Evolutionary conservation across 2,888 invertebrate species (phyloP), one percentile per base, ranked within the genome.

Genomic region (Ptilodon capucinus): DNA sequence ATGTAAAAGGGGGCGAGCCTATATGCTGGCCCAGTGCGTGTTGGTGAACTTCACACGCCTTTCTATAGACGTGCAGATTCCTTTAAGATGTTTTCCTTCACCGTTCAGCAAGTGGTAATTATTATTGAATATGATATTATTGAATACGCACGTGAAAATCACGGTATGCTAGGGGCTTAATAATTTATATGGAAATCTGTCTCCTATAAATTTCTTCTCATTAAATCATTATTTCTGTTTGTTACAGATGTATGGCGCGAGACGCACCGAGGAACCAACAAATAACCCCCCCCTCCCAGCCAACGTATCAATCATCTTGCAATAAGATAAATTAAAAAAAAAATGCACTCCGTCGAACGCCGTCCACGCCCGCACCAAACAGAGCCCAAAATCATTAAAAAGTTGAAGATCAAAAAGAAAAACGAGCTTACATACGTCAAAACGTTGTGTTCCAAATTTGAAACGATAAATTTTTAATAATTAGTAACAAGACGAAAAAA

Each of bases 341-440:
- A 76, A 69, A 84, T 85, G 84, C 76, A 61, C 68, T 78, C 84
- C 82, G 76, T 76, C 81, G 69, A 60, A 54, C 66, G 58, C 84
- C 84, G 84, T 84, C 84, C 84, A 76, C 69, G 64, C 46, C 53
- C 65, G 42, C 71, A 66, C 43, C 64, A 57, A 62, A 62, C 64
- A 51, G 74, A 67, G 59, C 67, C 62, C 51, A 68, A 63, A 62
- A 71, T 68, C 46, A 68, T 71, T 67, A 80, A 79, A 68, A 79
- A 75, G 58, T 56, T 76, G 69, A 82, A 79, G 73, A 80, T 80
- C 58, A 81, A 81, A 76, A 86, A 84, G 77, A 86, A 84, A 82
- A 75, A 68, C 73, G 88, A 86, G 84, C 86, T 86, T 86, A 84
- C 67, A 61, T 62, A 71, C 71, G 69, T 70, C 64, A 61, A 64